These are phyloP conservation scores for Volucella inflata DNA, from an alignment of 2,888 invertebrate species.

Conservation along the genomic window DNA sequence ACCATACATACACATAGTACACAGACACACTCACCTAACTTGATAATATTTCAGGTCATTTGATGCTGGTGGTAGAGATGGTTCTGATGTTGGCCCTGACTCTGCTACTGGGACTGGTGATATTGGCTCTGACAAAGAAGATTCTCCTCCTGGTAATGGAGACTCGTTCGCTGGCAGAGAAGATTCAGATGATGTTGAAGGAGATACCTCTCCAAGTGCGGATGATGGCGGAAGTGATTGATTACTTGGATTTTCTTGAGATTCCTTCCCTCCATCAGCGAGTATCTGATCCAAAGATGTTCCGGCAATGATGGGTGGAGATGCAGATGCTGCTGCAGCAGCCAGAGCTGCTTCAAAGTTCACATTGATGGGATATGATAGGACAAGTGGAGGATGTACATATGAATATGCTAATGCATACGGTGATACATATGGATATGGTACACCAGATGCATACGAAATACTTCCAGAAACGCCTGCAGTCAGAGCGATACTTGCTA, in stretches of 20 bases:
- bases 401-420: slow-evolving; percentile 66
- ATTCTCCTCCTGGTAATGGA: not conserved
- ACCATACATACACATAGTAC: slow-evolving; percentile 17
- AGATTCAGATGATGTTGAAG: not conserved
- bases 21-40: slow-evolving; percentile 48
- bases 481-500: slow-evolving; percentile 34
- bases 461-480: slow-evolving; percentile 18
- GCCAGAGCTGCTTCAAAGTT: slow-evolving; percentile 11
- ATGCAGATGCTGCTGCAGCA: not conserved
- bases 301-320: not conserved
- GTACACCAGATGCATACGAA: slow-evolving; percentile 46
- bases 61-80: slow-evolving; percentile 18
- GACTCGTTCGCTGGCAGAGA: not conserved
- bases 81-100: slow-evolving; percentile 1
- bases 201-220: slow-evolving; percentile 24
- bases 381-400: slow-evolving; percentile 36
- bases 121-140: not conserved
- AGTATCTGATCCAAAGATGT: slow-evolving; percentile 20
- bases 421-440: slow-evolving; percentile 48
- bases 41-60: slow-evolving; percentile 54
- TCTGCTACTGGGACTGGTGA: slow-evolving; percentile 11
- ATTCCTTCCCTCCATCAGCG: slow-evolving; percentile 17
- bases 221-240: slow-evolving; percentile 51
- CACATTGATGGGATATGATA: slow-evolving; percentile 21
- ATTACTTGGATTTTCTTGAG: slow-evolving; percentile 32